A percentile compares a stretch with the other conserved stretches of the same genome.
phyloP scores from a whole-genome alignment of 1,140 invertebrate genomes.

The Diorhabda elongata region DNA sequence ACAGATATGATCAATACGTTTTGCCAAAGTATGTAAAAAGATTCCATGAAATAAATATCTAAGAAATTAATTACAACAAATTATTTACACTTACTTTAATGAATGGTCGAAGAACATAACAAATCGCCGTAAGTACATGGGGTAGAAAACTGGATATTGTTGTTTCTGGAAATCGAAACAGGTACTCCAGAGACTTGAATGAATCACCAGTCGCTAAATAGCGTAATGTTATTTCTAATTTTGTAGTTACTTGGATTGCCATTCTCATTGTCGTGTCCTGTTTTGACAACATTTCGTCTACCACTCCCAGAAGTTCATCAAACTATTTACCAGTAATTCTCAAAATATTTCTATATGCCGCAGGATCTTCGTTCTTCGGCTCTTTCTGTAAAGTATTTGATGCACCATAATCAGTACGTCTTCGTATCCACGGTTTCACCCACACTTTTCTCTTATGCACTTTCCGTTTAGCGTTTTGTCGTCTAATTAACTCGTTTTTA shows the following conservation, averaged over 20 bases:
- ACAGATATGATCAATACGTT: too few relatives aligned
- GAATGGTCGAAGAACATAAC: neutral
- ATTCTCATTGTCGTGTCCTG: slow-evolving; percentile 3
- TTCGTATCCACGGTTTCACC: neutral
- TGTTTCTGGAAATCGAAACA: too few relatives aligned
- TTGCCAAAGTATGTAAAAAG: neutral
- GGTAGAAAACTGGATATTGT: too few relatives aligned
- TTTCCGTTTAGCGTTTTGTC: neutral
- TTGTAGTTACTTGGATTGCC: neutral
- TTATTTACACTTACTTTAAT: too few relatives aligned
- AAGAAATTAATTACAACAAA: neutral
- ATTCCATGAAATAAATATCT: neutral
- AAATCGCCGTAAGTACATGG: neutral
- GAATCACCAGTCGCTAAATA: too few relatives aligned
- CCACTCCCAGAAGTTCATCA: neutral
- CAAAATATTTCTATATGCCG: too few relatives aligned
- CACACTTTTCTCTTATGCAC: neutral
- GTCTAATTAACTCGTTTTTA: too few relatives aligned
- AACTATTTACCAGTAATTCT: too few relatives aligned
- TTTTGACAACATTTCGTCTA: slow-evolving; percentile 2
- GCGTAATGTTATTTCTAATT: too few relatives aligned
- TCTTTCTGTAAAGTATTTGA: too few relatives aligned
- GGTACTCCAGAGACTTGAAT: too few relatives aligned
- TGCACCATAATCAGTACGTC: too few relatives aligned
- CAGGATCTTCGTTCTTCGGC: neutral